Evolutionary conservation across 2,113 vertebrate genomes (phyloP), one percentile per base, ranked within the genome.

Genomic region (Oxyruncus cristatus): DNA sequence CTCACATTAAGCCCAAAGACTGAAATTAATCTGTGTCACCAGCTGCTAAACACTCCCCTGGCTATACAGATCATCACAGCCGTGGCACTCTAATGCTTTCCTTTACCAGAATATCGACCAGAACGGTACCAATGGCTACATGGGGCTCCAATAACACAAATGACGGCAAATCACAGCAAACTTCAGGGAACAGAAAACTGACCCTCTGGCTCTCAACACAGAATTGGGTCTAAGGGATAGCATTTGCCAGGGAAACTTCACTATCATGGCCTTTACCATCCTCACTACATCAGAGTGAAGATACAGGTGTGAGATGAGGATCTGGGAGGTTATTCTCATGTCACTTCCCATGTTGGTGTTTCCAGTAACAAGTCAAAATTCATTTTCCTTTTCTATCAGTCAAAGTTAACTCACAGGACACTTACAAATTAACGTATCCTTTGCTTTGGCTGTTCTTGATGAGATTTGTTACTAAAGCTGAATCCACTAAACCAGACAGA

Each of bases 401-500:
- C 63, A 72, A 94, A 95, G 75, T 75, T 93, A 97, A 93, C 30
- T 96, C 77, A 89, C n/a, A 33, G 82, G 56, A 94, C 73, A 30
- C 44, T 70, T 77, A 77, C 26, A 93, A 86, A 96, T 96, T 92
- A 93, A 85, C n/a, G 37, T 46, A 32, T 78, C 77, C 71, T 95
- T 93, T 94, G 59, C 46, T 93, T 93, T 85, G 81, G 52, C 52
- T 95, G 35, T 59, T 96, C 81, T 95, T 30, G 12, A 86, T 71
- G 79, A 95, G 67, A 93, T 95, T 83, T 73, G 65, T 94, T 95
- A 93, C 75, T 66, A 91, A 95, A 91, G 44, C 35, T 82, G 84
- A 97, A 97, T 95, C 88, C 96, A 96, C 97, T 97, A 96, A 96
- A 98, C 55, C 66, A 95, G 86, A 93, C 81, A 96, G 88, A 96